A percentile compares a stretch with the other conserved stretches of the same genome.
Conservation (phyloP, 2,797 vertebrate genomes). For the Hemibagrus guttatus region DNA sequence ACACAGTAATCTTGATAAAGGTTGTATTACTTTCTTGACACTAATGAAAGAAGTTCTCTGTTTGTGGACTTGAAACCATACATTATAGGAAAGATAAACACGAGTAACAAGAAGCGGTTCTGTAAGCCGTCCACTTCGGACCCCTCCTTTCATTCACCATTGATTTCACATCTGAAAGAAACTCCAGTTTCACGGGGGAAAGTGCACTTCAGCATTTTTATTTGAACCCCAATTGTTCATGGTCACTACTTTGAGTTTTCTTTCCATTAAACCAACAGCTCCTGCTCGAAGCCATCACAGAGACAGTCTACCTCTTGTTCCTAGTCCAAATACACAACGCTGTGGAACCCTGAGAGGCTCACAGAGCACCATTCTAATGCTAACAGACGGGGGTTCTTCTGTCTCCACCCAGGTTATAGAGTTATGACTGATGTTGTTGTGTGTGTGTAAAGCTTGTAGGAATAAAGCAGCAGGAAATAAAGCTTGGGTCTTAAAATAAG, state of each 20-base stretch:
- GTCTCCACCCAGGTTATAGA: constrained; percentile 3
- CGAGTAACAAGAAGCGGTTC: neutral
- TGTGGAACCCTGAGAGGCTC: neutral
- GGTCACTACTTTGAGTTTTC: neutral
- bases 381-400: neutral
- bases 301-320: constrained; percentile 43
- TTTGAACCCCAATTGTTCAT: constrained; percentile 32
- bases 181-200: neutral
- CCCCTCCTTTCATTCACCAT: constrained; percentile 18
- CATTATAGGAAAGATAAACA: constrained; percentile 17
- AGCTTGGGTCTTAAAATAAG: neutral
- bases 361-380: constrained; percentile 22
- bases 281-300: neutral
- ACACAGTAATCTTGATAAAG: too few species aligned
- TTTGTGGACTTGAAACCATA: neutral
- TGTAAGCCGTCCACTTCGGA: neutral
- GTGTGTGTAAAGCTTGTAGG: constrained; percentile 11
- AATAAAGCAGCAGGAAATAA: neutral
- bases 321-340: constrained; percentile 19
- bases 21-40: neutral
- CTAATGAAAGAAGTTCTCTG: neutral
- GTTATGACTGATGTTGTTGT: constrained; percentile 3
- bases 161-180: constrained; percentile 1
- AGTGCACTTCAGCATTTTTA: neutral
- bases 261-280: constrained; percentile 32